Percentiles rank a stretch among this genome's conserved stretches.
Evolutionary conservation across 2,113 vertebrate genomes (phyloP).

Genomic region (Grus americana): DNA sequence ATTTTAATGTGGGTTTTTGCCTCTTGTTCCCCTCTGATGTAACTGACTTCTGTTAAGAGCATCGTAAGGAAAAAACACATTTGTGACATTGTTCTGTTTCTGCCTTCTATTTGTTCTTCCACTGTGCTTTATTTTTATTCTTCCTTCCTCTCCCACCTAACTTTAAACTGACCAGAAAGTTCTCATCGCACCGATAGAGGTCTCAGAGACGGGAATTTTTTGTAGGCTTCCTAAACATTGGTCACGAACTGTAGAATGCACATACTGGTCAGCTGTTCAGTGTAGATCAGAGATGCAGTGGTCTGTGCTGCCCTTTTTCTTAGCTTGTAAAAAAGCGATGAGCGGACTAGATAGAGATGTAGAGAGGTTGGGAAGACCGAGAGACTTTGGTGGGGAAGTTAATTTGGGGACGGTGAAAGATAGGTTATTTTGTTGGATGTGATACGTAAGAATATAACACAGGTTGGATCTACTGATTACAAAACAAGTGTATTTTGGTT

Average conservation of each 20-base stretch:
- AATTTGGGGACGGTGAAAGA: not conserved
- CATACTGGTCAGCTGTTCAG: not conserved
- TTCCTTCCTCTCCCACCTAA: not conserved
- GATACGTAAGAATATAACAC: rapidly evolving
- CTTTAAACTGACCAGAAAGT: not conserved
- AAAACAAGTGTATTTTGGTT: not conserved
- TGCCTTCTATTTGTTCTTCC: not conserved
- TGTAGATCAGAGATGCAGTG: not conserved
- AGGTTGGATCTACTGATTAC: not conserved
- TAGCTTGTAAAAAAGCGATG: not conserved
- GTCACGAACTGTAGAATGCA: not conserved
- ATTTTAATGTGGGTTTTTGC: not conserved
- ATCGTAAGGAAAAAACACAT: not conserved
- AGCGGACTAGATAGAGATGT: not conserved
- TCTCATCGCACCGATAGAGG: not conserved
- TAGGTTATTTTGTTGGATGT: not conserved
- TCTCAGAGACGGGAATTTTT: not conserved
- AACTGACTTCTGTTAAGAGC: not conserved
- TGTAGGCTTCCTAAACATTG: not conserved
- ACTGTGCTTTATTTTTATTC: not conserved
- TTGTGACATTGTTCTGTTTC: not conserved
- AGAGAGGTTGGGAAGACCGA: not conserved
- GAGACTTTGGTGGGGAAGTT: not conserved
- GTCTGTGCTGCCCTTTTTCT: not conserved
- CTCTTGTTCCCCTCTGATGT: not conserved